Conservation (phyloP, 2,797 vertebrate species). For the Platyrinchus mystaceus region DNA sequence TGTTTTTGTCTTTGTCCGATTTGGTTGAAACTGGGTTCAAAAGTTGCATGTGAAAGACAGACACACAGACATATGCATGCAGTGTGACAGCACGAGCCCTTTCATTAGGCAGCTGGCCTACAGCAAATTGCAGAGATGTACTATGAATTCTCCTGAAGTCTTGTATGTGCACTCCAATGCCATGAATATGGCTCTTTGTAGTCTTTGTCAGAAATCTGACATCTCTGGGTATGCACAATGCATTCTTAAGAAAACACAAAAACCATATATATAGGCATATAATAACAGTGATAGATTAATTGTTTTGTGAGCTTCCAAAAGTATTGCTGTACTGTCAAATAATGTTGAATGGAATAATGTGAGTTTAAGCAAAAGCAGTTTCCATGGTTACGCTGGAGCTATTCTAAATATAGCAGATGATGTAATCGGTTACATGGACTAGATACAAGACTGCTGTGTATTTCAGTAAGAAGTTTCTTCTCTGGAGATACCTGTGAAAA, state of each 20-base stretch:
- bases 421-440: constrained; percentile 71
- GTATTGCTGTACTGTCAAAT: constrained; percentile 62
- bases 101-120: neutral
- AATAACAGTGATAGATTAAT: constrained; percentile 1
- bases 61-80: neutral
- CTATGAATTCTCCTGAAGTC: neutral
- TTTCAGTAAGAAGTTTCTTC: constrained; percentile 68
- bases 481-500: constrained; percentile 41
- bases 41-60: neutral
- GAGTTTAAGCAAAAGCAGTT: constrained; percentile 77
- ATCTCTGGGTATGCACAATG: neutral
- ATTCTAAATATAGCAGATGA: constrained; percentile 80
- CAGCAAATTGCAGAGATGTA: neutral
- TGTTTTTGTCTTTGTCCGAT: neutral
- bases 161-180: neutral
- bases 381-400: constrained; percentile 76
- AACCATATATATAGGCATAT: neutral
- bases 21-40: neutral
- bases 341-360: constrained; percentile 68
- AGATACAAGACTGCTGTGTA: constrained; percentile 47
- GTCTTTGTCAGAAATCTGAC: constrained; percentile 37
- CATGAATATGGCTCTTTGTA: neutral
- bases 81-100: neutral
- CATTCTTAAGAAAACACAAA: neutral
- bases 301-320: constrained; percentile 61